A percentile compares a stretch with the other conserved stretches of the same genome.
phyloP scores from a whole-genome alignment of 2,113 vertebrate species.

The Tapirus terrestris region DNA sequence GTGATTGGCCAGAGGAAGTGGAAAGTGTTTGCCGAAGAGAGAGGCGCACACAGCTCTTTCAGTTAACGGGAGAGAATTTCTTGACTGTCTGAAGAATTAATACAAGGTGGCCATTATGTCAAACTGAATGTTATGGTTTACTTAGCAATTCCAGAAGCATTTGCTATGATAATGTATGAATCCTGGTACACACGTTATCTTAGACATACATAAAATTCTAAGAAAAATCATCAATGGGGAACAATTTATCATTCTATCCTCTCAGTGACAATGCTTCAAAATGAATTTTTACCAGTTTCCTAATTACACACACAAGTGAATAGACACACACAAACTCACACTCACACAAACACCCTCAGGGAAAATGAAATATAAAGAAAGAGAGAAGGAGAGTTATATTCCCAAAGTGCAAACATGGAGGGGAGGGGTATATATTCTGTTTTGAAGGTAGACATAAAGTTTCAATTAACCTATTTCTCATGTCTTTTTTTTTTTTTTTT shows the following conservation, averaged over 20 bases:
- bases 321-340: neutral
- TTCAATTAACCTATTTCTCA: neutral
- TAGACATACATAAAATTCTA: neutral
- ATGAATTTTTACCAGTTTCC: neutral
- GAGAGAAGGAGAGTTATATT: neutral
- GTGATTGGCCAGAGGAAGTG: neutral
- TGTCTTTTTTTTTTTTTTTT: neutral
- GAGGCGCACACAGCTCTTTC: fast-evolving
- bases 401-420: neutral
- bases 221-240: fast-evolving
- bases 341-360: neutral
- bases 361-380: neutral
- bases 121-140: neutral
- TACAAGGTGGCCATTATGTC: neutral
- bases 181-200: neutral
- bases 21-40: constrained; percentile 13
- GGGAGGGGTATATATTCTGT: neutral
- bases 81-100: neutral
- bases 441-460: neutral
- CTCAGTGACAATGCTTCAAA: neutral
- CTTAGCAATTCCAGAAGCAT: neutral
- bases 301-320: neutral
- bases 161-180: neutral
- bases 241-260: neutral
- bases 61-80: neutral